phyloP scores from a whole-genome alignment of 2,113 vertebrate genomes.

The Coracopsis vasa region DNA sequence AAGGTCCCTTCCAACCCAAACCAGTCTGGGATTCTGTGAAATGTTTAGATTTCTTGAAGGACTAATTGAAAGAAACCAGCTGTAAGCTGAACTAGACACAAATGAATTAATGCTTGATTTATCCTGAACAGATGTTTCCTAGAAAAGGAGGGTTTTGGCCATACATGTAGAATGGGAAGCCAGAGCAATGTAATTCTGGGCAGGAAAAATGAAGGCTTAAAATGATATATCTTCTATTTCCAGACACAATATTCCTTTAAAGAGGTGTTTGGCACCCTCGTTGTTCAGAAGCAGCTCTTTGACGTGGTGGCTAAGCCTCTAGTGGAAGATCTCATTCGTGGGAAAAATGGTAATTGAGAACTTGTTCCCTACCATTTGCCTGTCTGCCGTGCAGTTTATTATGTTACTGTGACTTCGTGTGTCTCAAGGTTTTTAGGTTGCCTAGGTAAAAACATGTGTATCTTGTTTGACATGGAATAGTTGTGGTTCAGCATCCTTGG shows the following conservation, averaged over 20 bases:
- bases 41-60: not conserved
- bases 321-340: slow-evolving; percentile 89
- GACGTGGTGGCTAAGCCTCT: slow-evolving; percentile 88
- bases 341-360: slow-evolving; percentile 86
- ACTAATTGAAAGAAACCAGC: not conserved
- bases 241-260: slow-evolving; percentile 96
- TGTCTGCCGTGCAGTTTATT: rapidly evolving
- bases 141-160: not conserved
- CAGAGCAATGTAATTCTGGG: not conserved
- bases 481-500: not conserved
- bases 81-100: not conserved
- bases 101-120: rapidly evolving
- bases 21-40: not conserved
- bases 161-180: not conserved
- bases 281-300: slow-evolving; percentile 88
- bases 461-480: rapidly evolving
- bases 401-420: rapidly evolving
- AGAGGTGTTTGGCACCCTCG: slow-evolving; percentile 86
- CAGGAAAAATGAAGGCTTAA: not conserved
- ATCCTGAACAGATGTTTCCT: not conserved
- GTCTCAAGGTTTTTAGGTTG: not conserved
- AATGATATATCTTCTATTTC: not conserved
- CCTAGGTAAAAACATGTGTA: rapidly evolving
- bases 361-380: not conserved
- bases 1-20: not conserved